These are phyloP conservation scores for Schrankia costaestrigalis DNA, from an alignment of 2,888 invertebrate genomes.

Conservation along the genomic window DNA sequence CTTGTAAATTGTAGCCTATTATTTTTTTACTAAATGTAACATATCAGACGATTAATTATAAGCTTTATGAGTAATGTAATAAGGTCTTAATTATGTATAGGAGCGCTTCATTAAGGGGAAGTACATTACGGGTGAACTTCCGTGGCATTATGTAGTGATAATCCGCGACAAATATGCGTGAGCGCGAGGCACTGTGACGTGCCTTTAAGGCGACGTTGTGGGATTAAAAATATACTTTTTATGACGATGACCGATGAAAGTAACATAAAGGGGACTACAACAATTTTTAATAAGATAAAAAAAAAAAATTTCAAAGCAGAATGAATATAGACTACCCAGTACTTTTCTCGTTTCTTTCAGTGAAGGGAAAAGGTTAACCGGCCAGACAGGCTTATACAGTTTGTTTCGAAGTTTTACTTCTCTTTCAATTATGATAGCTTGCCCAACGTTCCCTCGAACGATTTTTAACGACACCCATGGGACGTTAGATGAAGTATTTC, in stretches of 20 bases:
- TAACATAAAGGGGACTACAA: slow-evolving; percentile 23
- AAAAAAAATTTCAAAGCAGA: too few relatives aligned
- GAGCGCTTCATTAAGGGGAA: slow-evolving; percentile 54
- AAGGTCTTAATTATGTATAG: slow-evolving; percentile 48
- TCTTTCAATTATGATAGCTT: too few relatives aligned
- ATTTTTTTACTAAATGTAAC: slow-evolving; percentile 28
- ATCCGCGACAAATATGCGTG: slow-evolving; percentile 65
- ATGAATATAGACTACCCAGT: too few relatives aligned
- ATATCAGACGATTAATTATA: slow-evolving; percentile 21
- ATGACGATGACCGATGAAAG: slow-evolving; percentile 52
- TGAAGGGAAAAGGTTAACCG: too few relatives aligned
- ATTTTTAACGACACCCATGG: too few relatives aligned
- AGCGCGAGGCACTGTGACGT: slow-evolving; percentile 48
- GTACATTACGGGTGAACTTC: slow-evolving; percentile 51
- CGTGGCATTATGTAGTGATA: slow-evolving; percentile 58
- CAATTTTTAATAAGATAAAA: too few relatives aligned
- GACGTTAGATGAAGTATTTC: too few relatives aligned
- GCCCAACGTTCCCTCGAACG: too few relatives aligned
- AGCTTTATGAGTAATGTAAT: slow-evolving; percentile 33
- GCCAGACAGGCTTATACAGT: too few relatives aligned
- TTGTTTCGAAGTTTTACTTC: too few relatives aligned
- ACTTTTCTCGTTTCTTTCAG: too few relatives aligned
- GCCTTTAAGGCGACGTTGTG: slow-evolving; percentile 49
- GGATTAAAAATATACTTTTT: slow-evolving; percentile 51
- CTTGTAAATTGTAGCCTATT: slow-evolving; percentile 12